Evolutionary conservation across 2,113 vertebrate genomes (phyloP), one percentile per base, ranked within the genome.

Genomic region (Cyanoramphus novaezelandiae): DNA sequence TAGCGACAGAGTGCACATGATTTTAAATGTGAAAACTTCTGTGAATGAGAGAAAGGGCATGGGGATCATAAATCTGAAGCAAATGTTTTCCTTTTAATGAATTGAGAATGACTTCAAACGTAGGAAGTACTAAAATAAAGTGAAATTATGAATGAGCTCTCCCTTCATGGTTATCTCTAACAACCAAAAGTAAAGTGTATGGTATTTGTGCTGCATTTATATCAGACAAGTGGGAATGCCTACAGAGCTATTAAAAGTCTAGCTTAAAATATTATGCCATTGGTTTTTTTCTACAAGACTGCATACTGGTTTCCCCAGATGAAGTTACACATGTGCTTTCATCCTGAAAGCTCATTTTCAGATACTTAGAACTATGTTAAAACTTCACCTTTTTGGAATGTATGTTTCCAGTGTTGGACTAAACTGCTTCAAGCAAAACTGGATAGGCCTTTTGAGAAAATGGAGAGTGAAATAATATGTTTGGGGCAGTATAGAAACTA

Each of bases 311-410:
- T 94, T 31, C 17, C 88, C 53, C 41, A 81, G 92, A 95, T 92
- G 80, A 96, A 92, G 80, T 96, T 92, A 84, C 86, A 81, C 0
- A 0, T 83, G 53, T 82, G 82, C 72, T 95, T 96, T 97, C 69
- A 95, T 92, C 90, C 80, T 6, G 2, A 94, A 93, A 90, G 65
- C 86, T 92, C 68, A 67, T 97, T 97, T 97, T 96, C 90, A 92
- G 90, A 90, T 93, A 90, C 88, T 95, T 92, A 89, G 65, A 88
- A 60, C 86, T 75, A 90, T 82, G 82, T 93, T 94, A 94, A 96
- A 96, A 83, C 88, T 92, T 95, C 88, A 88, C 83, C 93, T 96
- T 96, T 92, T 69, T 93, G 96, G 93, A 92, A 96, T 92, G 92
- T 1, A 0, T 41, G 39, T 92, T 94, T 92, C 83, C 86, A 96